Base-by-base conservation (phyloP, 2,888 invertebrate species). In the Parnassius glacialis region DNA sequence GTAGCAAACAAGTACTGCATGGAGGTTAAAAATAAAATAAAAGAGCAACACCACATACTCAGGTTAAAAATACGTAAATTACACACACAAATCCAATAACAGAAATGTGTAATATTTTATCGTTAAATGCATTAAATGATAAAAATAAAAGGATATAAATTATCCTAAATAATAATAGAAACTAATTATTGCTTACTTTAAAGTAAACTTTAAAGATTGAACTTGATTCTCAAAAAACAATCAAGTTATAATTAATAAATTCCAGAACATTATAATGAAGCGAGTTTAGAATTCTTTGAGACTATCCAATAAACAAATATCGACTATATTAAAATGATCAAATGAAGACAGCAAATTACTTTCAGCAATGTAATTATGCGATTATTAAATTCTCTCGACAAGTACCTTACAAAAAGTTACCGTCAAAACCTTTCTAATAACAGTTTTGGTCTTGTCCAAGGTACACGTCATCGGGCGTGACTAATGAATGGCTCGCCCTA, bases 401-500 rank as follows among this genome's bases (percentile, higher is more conserved):
- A 86, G 85, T 78, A 80, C 82, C 82, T 71, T 68, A 74, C 71
- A 73, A 79, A 79, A 77, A 80, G 74, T 74, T 76, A 79, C 79
- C 67, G 79, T 83, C 78, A 78, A 81, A 83, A 79, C 81, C 79
- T 81, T 87, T 90, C 88, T 90, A 90, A 90, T 90, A 87, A 89
- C 79, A 86, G 86, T 90, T 91, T 91, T 90, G 90, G 90, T 91
- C 85, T 90, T 91, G 91, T 91, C 91, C 90, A 91, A 91, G 91
- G 91, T 90, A 91, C 90, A 90, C 89, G 90, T 90, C 91, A 90
- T 78, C 90, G 84, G 89, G 89, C 90, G 88, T 90, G 88, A 89
- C 88, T 85, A 90, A 91, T 89, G 90, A 91, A 90, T 91, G 91
- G 91, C 90, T 91, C 90, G 91, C 90, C 86, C 91, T 91, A 85